Conservation (phyloP, 2,797 vertebrate species). For the Protonibea diacanthus region DNA sequence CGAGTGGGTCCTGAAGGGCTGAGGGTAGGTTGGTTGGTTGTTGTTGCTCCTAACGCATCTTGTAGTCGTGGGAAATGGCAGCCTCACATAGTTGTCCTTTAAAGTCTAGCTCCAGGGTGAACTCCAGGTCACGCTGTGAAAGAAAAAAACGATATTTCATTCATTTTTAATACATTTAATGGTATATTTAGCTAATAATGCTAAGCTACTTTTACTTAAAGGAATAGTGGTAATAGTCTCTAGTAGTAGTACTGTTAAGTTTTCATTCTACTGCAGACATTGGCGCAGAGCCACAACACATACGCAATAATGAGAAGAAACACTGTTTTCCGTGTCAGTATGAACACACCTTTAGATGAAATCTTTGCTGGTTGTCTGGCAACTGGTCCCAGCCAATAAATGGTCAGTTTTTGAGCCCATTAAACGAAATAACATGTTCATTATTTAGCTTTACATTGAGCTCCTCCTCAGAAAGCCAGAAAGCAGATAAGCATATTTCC, state of each 20-base stretch:
- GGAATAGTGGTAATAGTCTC: no score
- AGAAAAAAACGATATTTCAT: slow-evolving; percentile 2
- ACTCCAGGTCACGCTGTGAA: slow-evolving; percentile 95
- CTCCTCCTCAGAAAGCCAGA: no score
- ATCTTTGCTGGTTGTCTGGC: neutral
- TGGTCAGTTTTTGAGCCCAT: neutral
- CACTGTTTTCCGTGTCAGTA: neutral
- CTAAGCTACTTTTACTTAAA: no score
- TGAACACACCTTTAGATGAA: neutral
- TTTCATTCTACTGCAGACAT: no score
- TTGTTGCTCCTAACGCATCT: slow-evolving; percentile 91
- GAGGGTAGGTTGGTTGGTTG: slow-evolving; percentile 33
- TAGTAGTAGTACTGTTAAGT: no score
- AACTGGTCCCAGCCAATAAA: neutral
- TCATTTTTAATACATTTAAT: no score
- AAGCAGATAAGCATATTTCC: neutral
- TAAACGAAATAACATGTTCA: neutral
- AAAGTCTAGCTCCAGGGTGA: slow-evolving; percentile 97
- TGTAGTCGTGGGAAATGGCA: slow-evolving; percentile 97
- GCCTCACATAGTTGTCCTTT: slow-evolving; percentile 99
- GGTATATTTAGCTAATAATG: no score
- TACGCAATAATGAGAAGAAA: neutral
- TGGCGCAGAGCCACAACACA: no score
- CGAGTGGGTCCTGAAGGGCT: slow-evolving; percentile 44
- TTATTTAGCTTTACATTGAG: neutral